Conservation (phyloP, 2,797 vertebrate species). For the Sebastes goodei region DNA sequence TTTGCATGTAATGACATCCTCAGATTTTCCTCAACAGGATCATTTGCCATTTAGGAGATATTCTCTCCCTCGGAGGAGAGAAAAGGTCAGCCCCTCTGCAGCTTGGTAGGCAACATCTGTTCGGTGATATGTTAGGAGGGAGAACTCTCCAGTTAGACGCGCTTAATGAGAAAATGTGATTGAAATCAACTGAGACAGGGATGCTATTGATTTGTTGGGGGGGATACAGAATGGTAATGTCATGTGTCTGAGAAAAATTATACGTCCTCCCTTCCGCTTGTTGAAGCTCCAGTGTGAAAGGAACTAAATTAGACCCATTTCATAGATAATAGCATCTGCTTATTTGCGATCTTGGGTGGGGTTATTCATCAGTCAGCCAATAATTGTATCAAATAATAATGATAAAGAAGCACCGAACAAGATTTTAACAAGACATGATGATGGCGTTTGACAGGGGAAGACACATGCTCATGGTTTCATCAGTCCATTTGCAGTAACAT, state of each 20-base stretch:
- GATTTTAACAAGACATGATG: slow-evolving; percentile 36
- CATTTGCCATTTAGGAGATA: not conserved
- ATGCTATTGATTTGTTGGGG: slow-evolving; percentile 53
- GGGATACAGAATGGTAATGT: slow-evolving; percentile 25
- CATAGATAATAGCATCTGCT: slow-evolving; percentile 2
- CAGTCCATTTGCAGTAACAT: slow-evolving; percentile 30
- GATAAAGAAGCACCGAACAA: slow-evolving; percentile 30
- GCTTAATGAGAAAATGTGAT: slow-evolving; percentile 51
- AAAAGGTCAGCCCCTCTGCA: slow-evolving; percentile 30
- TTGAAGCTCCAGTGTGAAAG: not conserved
- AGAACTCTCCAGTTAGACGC: slow-evolving; percentile 16
- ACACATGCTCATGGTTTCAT: slow-evolving; percentile 4
- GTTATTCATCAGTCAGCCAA: slow-evolving; percentile 31
- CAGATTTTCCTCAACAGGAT: not conserved
- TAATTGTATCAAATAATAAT: slow-evolving; percentile 58
- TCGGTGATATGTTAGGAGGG: slow-evolving; percentile 31
- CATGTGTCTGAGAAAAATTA: slow-evolving; percentile 16
- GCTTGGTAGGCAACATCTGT: slow-evolving; percentile 20
- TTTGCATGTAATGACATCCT: not conserved
- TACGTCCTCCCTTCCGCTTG: not conserved
- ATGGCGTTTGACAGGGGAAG: slow-evolving; percentile 19
- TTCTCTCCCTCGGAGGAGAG: slow-evolving; percentile 19
- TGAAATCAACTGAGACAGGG: slow-evolving; percentile 49
- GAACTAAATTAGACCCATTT: not conserved
- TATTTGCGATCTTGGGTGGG: not conserved